Base-by-base conservation (phyloP, 2,888 invertebrate genomes). In the Helicoverpa assulta region DNA sequence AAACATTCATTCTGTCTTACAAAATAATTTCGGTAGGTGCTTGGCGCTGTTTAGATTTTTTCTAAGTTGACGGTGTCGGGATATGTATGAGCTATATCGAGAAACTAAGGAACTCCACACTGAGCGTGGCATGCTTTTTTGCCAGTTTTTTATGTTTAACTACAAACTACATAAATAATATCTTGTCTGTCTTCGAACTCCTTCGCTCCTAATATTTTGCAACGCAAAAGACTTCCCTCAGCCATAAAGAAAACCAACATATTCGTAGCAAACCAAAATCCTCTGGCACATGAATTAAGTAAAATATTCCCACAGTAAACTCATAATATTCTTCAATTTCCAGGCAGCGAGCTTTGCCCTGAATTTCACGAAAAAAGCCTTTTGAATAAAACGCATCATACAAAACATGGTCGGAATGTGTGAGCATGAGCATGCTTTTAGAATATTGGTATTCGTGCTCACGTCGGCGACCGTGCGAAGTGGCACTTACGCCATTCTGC, bases 391-490 rank as follows among this genome's bases (percentile, higher is more conserved):
- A 84, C 70, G 71, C 82, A 78, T 74, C 67, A 78, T 69, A 78
- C 76, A 78, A 81, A 67, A 78, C 67, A 70, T 54, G 70, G 43
- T 65, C 67, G 71, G 85, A 86, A 87, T 87, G 78, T 88, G 78
- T 82, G 76, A 88, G 86, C 83, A 85, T 85, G 88, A 88, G 86
- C 83, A 85, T 85, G 88, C 90, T 90, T 88, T 89, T 83, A 90
- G 82, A 83, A 84, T 89, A 90, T 90, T 87, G 88, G 87, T 88
- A 89, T 88, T 88, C 88, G 67, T 18, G 71, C 70, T 67, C 89
- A 89, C 88, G 88, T 64, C 66, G 67, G 57, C 53, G 73, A 73
- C 73, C 74, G 77, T 70, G 76, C 68, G 75, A 77, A 83, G 85
- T 81, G 85, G 77, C 82, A 87, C 89, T 88, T 85, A 85, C 66